These are phyloP conservation scores for Callyntrura sp. DNA, from an alignment of 2,888 invertebrate genomes.

Conservation along the genomic window DNA sequence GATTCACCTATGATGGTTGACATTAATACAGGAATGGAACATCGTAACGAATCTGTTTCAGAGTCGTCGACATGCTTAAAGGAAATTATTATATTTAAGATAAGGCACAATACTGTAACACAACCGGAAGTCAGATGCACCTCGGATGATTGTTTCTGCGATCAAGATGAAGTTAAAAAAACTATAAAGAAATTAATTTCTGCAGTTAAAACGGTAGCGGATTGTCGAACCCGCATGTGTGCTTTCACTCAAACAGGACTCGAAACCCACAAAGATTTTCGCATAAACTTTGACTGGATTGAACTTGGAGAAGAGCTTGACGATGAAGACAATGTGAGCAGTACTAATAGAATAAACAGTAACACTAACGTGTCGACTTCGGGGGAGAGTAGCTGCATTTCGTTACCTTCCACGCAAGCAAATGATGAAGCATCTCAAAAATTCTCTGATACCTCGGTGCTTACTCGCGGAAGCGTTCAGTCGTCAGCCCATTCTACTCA, in stretches of 20 bases:
- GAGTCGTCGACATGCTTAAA: too few relatives aligned
- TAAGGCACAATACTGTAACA: background rate
- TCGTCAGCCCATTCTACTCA: too few relatives aligned
- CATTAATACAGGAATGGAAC: too few relatives aligned
- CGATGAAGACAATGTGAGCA: background rate
- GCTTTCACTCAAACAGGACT: background rate
- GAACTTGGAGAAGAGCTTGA: constrained; percentile 26
- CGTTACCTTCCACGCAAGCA: background rate
- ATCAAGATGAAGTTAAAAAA: background rate
- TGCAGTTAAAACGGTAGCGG: background rate
- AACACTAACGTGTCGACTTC: background rate
- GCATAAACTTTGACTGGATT: constrained; percentile 25
- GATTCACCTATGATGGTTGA: too few relatives aligned
- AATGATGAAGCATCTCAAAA: background rate
- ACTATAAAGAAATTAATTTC: background rate
- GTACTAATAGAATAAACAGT: background rate
- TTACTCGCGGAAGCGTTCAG: too few relatives aligned
- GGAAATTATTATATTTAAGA: constrained; percentile 13
- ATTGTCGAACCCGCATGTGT: constrained; percentile 35
- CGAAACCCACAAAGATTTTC: background rate
- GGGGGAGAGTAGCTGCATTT: background rate
- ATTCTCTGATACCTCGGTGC: background rate
- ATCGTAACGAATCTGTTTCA: too few relatives aligned
- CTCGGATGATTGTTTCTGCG: background rate
- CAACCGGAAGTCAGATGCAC: background rate